Base-by-base conservation (phyloP, 2,113 vertebrate species). In the Corapipo altera region DNA sequence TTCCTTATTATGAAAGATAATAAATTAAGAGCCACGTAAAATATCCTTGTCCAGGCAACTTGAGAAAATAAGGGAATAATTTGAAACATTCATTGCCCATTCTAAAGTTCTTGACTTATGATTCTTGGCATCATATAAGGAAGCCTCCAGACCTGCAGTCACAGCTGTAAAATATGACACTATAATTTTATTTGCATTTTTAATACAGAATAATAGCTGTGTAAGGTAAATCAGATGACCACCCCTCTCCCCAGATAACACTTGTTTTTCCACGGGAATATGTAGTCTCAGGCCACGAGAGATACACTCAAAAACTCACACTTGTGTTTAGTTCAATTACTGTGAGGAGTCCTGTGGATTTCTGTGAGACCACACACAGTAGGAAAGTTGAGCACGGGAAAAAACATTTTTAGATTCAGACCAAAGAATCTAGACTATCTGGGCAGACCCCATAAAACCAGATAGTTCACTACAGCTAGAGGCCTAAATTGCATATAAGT, bases 1-100 rank as follows among this genome's bases (percentile, higher is more conserved):
- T 67, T 92, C 54, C 26, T 71, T 96, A 90, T 96, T 94, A 93
- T 88, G 86, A 96, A 96, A 93, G 83, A 91, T 84, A 96, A 97
- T 96, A 97, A 76, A 96, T 85, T 67, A 69, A 61, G 24, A 78
- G 62, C 86, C 91, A 92, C 71, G 55, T 79, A 91, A 96, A 97
- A 96, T 79, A 95, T 41, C 62, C 32, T 51, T 72, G 43, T 80
- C 23, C 39, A 73, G 51, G 64, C 64, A 89, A 92, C 39, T 75
- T 89, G 84, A 85, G 58, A 95, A 96, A 95, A 94, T 73, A 92
- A 54, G 8, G 37, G 52, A 93, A 87, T 86, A 93, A 95, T 93
- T 64, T 92, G 54, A 95, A 95, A 92, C 71, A 91, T 18, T 91
- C 33, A 8, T 72, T 91, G 67, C 46, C 41, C 85, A 5, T 67